These are phyloP conservation scores for Paracentrotus lividus DNA, from an alignment of 53 echinoderm and acorn worm species.

Conservation along the genomic window DNA sequence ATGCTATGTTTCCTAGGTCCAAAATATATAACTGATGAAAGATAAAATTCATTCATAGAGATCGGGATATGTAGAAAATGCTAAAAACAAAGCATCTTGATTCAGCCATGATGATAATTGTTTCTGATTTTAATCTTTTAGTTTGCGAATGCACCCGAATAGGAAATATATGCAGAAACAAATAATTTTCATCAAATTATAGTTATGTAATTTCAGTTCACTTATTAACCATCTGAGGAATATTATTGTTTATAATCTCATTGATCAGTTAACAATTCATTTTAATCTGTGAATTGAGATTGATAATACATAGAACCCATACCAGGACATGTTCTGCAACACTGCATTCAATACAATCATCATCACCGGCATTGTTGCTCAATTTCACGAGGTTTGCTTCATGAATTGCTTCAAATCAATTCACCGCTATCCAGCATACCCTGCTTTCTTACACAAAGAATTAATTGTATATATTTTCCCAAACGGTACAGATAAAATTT, in stretches of 20 bases:
- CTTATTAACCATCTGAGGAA: too few species aligned
- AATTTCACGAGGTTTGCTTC: conserved; percentile 38
- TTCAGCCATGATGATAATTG: too few species aligned
- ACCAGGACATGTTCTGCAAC: conserved; percentile 34
- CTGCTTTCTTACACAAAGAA: too few species aligned
- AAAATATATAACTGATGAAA: not conserved
- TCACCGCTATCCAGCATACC: not conserved
- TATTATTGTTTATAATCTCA: not conserved
- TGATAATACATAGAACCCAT: not conserved
- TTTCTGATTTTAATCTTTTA: too few species aligned
- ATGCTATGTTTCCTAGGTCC: not conserved
- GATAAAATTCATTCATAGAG: not conserved
- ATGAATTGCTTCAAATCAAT: conserved; percentile 10
- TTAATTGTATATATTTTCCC: too few species aligned
- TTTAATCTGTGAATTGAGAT: not conserved
- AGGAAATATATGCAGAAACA: too few species aligned
- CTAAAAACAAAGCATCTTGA: too few species aligned
- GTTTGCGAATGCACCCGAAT: too few species aligned
- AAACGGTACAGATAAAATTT: too few species aligned
- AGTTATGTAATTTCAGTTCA: not conserved
- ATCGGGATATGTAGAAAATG: not conserved
- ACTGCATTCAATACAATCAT: conserved; percentile 14
- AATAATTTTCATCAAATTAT: not conserved
- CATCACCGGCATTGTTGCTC: conserved; percentile 8
- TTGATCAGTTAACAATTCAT: not conserved